Base-by-base conservation (phyloP, 2,113 vertebrate genomes). In the Phalacrocorax pelagicus region DNA sequence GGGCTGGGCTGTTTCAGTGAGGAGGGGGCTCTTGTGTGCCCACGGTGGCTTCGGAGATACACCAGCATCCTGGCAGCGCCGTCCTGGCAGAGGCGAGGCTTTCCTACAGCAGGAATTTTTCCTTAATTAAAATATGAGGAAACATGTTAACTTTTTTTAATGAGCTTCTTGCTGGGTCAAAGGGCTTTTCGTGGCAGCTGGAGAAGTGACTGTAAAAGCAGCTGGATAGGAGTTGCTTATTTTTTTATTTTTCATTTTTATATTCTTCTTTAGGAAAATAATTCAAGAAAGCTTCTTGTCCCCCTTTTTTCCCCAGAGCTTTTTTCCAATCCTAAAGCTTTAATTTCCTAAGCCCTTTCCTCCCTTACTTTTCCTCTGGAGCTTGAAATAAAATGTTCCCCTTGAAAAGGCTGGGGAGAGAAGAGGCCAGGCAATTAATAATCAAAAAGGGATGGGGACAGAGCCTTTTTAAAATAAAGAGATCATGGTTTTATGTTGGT, bases 1-100 rank as follows among this genome's bases (percentile, higher is more conserved):
- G 11, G 78, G 9, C 32, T 44, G 42, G 49, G 42, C 17, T 40
- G 13, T 32, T 54, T 26, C 6, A 23, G 40, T 2, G 22, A 30
- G 42, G 77, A 36, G 26, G 51, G 27, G 51, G 18, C 29, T 42
- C 2, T 2, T 22, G 23, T 3, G 51, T 16, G 65, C 40, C 32
- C 0, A 0, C 1, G 6, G n/a, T 21, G 73, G 59, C 26, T 62
- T 55, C 1, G 6, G 73, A 30, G 61, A 6, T 1, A 15, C 12
- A 3, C 3, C 65, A 42, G 38, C 17, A 3, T 11, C 27, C 32
- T 11, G 30, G 36, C 24, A 61, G 55, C 6, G 32, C 55, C 21
- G 6, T 29, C 46, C 79, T 11, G 42, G 71, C 23, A 40, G 47
- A 47, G 49, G 34, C 1, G 3, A 49, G 69, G 46, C 30, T 66